Base-by-base conservation (phyloP, 1,140 invertebrate genomes). In the Drosophila ambigua region DNA sequence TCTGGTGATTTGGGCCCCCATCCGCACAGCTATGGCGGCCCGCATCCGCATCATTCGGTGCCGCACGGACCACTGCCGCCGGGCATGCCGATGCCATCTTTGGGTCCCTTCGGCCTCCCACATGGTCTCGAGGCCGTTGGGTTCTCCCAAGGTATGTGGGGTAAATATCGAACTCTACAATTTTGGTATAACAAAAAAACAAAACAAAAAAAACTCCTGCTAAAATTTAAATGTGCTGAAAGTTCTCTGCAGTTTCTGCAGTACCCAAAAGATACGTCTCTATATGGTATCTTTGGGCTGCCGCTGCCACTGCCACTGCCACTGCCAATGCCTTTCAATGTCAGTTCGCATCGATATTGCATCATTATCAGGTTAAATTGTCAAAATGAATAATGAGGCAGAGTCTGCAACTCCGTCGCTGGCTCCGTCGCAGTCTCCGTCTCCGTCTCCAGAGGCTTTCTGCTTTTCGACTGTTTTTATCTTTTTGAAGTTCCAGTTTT, bases 111-210 rank as follows among this genome's bases (percentile, higher is more conserved):
- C 80, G 92, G 92, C 61, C 80, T 93, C 64, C 91, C 91, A 59
- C 92, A 93, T 63, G 90, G 92, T 67, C 75, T 93, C 71, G 93
- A 93, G 72, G 91, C 92, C 58, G 92, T 93, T 71, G 91, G 92
- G 63, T 93, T 93, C 72, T 92, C 92, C 79, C 93, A 93, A 93
- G 93, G 93, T 93, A 93, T 92, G 91, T 93, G 91, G 91, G 91
- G 91, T 92, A 92, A 92, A 91, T 92, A 92, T 92, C 90, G 77
- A 58, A 78, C 35, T 54, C 53, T 55, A 67, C 81, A 89, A 91
- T 91, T 91, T 91, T 91, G 77, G 90, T 91, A 87, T 73, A 73
- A n/a, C 11, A 50, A 50, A 23, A 4, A n/a, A n/a, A 26, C 28
- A 35, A 65, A 46, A 39, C 66, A n/a, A n/a, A 48, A 57, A 60